phyloP scores from a whole-genome alignment of 2,888 invertebrate genomes.

The Phoenoteleia sp. region DNA sequence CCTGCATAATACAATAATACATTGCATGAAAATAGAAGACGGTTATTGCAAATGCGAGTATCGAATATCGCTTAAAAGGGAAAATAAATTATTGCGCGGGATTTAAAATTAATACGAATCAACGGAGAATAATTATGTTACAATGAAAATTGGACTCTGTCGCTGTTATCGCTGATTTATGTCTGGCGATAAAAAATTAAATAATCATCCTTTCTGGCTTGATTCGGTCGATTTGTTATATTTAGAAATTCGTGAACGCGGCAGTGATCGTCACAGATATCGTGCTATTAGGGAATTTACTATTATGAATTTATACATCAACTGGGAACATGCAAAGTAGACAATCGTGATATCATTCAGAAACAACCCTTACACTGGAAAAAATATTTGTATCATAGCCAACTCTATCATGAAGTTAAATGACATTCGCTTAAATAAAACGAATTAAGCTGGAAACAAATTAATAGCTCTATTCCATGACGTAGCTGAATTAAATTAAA shows the following conservation, averaged over 20 bases:
- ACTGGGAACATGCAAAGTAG: conserved; percentile 28
- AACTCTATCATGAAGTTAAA: too few relatives aligned
- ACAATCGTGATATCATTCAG: conserved; percentile 32
- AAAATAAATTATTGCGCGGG: conserved; percentile 16
- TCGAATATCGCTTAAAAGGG: conserved; percentile 14
- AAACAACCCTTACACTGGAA: conserved; percentile 3
- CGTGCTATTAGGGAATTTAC: background rate
- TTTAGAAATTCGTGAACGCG: conserved; percentile 9
- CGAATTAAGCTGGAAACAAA: too few relatives aligned
- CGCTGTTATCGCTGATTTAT: background rate
- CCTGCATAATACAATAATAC: conserved; percentile 23
- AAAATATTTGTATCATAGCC: too few relatives aligned
- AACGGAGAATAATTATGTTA: conserved; percentile 19
- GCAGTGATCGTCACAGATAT: background rate
- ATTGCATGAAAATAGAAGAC: background rate
- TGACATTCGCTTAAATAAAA: too few relatives aligned
- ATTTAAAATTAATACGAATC: background rate
- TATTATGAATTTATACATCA: conserved; percentile 3
- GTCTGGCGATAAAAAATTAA: conserved; percentile 8
- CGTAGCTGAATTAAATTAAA: too few relatives aligned
- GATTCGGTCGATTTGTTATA: conserved; percentile 4
- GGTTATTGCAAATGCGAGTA: conserved; percentile 12
- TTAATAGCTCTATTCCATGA: too few relatives aligned
- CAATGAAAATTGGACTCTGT: background rate
- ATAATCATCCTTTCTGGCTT: conserved; percentile 1